Conservation (phyloP, 2,797 vertebrate species). For the Eidolon dupreanum region DNA sequence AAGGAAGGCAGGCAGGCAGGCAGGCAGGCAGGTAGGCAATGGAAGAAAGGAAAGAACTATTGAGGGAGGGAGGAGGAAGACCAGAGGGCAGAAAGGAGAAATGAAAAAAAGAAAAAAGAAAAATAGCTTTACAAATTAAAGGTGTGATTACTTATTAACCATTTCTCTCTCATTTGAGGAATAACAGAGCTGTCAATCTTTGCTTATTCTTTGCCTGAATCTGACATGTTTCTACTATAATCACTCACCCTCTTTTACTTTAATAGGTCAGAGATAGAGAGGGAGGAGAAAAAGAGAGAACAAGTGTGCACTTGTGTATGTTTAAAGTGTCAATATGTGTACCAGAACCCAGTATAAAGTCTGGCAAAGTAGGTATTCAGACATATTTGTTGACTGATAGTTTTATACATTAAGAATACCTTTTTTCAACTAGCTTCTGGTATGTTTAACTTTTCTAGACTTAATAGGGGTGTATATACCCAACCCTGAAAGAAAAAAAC, state of each 20-base stretch:
- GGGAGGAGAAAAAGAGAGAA: not conserved
- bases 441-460: conserved; percentile 20
- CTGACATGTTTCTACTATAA: not conserved
- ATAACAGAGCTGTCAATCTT: not conserved
- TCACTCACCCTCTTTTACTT: not conserved
- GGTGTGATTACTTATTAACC: not conserved
- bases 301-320: not conserved
- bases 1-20: too few relatives aligned
- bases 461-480: not conserved
- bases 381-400: not conserved
- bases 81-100: not conserved
- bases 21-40: too few relatives aligned
- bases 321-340: not conserved
- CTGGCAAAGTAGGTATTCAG: not conserved
- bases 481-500: not conserved
- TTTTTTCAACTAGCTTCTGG: conserved; percentile 4
- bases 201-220: not conserved
- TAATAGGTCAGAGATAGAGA: not conserved
- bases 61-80: not conserved
- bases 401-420: not conserved
- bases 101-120: not conserved
- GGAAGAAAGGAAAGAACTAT: not conserved
- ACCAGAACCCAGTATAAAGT: not conserved
- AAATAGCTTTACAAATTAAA: not conserved
- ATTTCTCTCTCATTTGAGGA: not conserved